Evolutionary conservation across 2,888 invertebrate species (phyloP).

Genomic region (Apodemia mormo): DNA sequence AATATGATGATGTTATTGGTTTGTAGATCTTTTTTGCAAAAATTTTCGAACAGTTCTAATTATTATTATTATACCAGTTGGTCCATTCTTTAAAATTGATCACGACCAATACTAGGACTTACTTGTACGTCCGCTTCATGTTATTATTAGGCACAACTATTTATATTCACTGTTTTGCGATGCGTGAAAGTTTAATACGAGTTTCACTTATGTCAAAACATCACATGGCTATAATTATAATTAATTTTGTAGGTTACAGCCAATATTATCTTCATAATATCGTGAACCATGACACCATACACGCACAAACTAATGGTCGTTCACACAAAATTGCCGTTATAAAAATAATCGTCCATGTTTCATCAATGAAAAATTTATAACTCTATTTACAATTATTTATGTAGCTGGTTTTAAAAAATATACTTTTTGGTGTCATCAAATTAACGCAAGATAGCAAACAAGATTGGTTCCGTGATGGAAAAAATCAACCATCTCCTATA

Average conservation of each 20-base stretch:
- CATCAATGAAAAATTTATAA: neutral
- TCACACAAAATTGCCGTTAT: slow-evolving; percentile 26
- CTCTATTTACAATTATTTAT: neutral
- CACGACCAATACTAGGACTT: too few relatives aligned
- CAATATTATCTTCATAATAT: slow-evolving; percentile 54
- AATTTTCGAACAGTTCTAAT: too few relatives aligned
- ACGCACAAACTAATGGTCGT: slow-evolving; percentile 39
- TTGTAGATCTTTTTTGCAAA: too few relatives aligned
- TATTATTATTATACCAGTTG: too few relatives aligned
- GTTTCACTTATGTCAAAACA: slow-evolving; percentile 30
- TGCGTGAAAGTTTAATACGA: neutral
- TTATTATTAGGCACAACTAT: neutral
- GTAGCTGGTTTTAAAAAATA: too few relatives aligned
- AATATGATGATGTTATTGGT: too few relatives aligned
- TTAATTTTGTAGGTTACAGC: slow-evolving; percentile 58
- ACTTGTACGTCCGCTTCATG: too few relatives aligned
- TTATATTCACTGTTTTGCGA: slow-evolving; percentile 26
- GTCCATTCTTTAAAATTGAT: too few relatives aligned
- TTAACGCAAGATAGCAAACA: too few relatives aligned
- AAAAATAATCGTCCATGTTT: slow-evolving; percentile 17
- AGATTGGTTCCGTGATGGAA: too few relatives aligned
- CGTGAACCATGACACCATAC: slow-evolving; percentile 49
- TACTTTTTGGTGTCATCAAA: too few relatives aligned
- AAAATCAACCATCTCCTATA: too few relatives aligned
- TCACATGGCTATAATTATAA: slow-evolving; percentile 56